A percentile compares a stretch with the other conserved stretches of the same genome.
Conservation (phyloP, 2,797 vertebrate species). For the Bufotes viridis region DNA sequence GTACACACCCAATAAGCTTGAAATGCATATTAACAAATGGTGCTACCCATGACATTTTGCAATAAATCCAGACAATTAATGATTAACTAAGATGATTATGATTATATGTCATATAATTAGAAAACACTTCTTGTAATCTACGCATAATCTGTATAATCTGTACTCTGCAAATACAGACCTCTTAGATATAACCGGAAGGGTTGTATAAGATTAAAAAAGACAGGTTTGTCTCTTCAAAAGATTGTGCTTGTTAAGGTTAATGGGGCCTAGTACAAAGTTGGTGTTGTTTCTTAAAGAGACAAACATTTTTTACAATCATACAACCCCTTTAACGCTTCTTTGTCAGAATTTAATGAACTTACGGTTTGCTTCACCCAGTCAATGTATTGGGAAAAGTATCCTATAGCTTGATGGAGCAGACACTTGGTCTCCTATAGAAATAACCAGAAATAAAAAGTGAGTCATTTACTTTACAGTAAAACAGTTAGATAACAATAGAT, state of each 20-base stretch:
- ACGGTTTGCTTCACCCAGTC: slow-evolving; percentile 75
- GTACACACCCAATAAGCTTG: slow-evolving; percentile 25
- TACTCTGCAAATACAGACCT: neutral
- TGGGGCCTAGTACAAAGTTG: neutral
- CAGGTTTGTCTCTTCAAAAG: no score
- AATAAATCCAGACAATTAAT: neutral
- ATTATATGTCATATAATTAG: neutral
- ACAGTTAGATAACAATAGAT: neutral
- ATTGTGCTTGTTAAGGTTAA: no score
- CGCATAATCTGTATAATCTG: neutral
- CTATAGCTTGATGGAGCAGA: slow-evolving; percentile 69
- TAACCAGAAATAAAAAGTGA: slow-evolving; percentile 20
- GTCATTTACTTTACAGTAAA: neutral
- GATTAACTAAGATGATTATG: neutral
- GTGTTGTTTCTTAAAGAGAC: neutral
- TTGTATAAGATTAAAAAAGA: neutral
- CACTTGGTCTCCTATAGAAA: slow-evolving; percentile 72
- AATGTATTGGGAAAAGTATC: slow-evolving; percentile 73
- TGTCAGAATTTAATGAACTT: slow-evolving; percentile 53
- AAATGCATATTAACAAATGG: neutral
- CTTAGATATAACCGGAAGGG: neutral
- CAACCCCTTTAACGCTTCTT: neutral
- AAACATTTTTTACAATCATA: neutral
- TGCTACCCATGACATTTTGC: neutral
- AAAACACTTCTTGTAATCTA: neutral